A percentile compares a stretch with the other conserved stretches of the same genome.
Conservation (phyloP, 2,888 invertebrate genomes). For the Neoascia interrupta region DNA sequence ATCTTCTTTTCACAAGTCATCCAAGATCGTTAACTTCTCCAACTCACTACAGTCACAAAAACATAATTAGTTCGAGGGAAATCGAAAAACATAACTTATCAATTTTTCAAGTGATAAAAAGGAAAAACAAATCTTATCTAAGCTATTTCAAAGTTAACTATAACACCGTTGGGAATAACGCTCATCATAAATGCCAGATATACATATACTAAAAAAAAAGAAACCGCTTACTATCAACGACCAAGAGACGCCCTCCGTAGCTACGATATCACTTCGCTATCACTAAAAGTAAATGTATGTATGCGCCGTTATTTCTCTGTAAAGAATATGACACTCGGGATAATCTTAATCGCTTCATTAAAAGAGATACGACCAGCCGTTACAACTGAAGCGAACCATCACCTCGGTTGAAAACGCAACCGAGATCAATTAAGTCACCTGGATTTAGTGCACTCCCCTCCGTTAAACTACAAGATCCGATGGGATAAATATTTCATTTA, state of each 20-base stretch:
- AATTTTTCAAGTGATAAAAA: not conserved
- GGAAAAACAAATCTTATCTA: not conserved
- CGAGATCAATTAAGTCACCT: not conserved
- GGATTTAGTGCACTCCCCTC: not conserved
- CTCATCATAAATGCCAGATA: no score
- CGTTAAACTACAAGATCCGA: not conserved
- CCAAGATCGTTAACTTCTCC: no score
- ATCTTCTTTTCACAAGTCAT: no score
- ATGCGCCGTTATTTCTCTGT: conserved; percentile 4
- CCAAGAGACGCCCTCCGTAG: conserved; percentile 30
- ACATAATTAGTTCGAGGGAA: no score
- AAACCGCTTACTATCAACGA: conserved; percentile 9
- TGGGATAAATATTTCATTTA: not conserved
- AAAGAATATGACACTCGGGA: not conserved
- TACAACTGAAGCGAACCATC: not conserved
- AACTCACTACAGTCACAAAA: no score
- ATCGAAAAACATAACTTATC: no score
- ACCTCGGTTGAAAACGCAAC: not conserved
- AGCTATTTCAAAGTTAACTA: not conserved
- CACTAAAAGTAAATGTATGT: not conserved
- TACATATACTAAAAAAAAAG: no score
- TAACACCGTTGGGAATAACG: no score
- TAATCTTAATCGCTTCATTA: conserved; percentile 14
- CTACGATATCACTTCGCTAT: conserved; percentile 12
- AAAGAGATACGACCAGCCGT: conserved; percentile 4